These are phyloP conservation scores for Hyppa rectilinea DNA, from an alignment of 2,888 invertebrate species.

Conservation along the genomic window DNA sequence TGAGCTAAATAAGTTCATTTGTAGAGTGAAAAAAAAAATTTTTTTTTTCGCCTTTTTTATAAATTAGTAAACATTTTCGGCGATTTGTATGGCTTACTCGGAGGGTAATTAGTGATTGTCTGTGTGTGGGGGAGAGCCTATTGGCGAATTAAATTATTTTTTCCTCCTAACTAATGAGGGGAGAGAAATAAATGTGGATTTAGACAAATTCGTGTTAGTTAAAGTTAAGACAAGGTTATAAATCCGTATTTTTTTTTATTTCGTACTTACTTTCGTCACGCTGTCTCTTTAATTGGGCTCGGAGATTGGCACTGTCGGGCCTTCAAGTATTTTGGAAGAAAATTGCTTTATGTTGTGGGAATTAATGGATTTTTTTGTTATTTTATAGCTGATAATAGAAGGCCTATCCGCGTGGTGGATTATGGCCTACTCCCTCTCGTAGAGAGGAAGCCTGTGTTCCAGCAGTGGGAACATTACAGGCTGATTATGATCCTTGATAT, in stretches of 20 bases:
- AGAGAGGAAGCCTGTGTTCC: no score
- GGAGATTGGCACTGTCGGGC: slow-evolving; percentile 45
- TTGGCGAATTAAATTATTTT: slow-evolving; percentile 84
- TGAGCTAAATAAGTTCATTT: slow-evolving; percentile 90
- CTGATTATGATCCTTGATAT: no score
- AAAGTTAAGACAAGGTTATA: slow-evolving; percentile 67
- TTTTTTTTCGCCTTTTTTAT: slow-evolving; percentile 80
- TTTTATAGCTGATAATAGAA: neutral
- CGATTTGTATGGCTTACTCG: slow-evolving; percentile 89
- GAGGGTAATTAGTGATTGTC: slow-evolving; percentile 87
- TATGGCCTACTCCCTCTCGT: no score
- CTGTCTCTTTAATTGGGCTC: slow-evolving; percentile 59
- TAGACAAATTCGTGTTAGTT: slow-evolving; percentile 73
- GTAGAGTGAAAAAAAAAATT: slow-evolving; percentile 76
- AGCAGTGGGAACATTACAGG: no score
- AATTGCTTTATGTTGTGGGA: slow-evolving; percentile 5
- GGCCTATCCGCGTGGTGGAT: no score
- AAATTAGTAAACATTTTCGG: slow-evolving; percentile 89
- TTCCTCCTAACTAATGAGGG: slow-evolving; percentile 84
- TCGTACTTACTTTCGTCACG: slow-evolving; percentile 36
- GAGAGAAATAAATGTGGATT: slow-evolving; percentile 79
- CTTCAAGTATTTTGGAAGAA: slow-evolving; percentile 2
- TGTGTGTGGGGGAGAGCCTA: slow-evolving; percentile 73
- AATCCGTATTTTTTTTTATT: slow-evolving; percentile 67
- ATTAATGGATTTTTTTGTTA: slow-evolving; percentile 14